These are phyloP conservation scores for Meliscaeva auricollis DNA, from an alignment of 2,888 invertebrate genomes.

Conservation along the genomic window DNA sequence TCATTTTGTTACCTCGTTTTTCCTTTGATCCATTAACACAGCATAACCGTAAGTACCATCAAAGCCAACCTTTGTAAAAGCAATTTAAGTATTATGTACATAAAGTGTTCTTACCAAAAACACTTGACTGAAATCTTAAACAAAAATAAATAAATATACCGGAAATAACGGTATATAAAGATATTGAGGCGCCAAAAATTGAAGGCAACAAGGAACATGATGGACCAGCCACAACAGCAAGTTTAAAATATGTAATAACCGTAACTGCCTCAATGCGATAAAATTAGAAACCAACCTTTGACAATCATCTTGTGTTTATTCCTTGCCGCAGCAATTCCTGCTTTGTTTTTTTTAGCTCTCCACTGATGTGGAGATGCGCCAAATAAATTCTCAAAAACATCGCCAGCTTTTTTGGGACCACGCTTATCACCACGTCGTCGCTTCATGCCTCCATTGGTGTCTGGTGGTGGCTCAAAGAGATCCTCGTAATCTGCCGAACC, in stretches of 20 bases:
- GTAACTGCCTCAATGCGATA: slow-evolving; percentile 16
- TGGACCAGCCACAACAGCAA: slow-evolving; percentile 56
- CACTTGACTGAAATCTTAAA: background rate
- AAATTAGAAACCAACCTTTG: slow-evolving; percentile 82
- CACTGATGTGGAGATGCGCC: slow-evolving; percentile 84
- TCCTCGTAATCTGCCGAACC: slow-evolving; percentile 95
- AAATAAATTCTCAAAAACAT: slow-evolving; percentile 88
- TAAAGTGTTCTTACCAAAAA: slow-evolving; percentile 29
- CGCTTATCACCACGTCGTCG: slow-evolving; percentile 77
- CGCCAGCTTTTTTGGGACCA: slow-evolving; percentile 76
- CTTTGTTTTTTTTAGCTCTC: slow-evolving; percentile 76
- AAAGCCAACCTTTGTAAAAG: slow-evolving; percentile 21
- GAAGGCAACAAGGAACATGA: slow-evolving; percentile 60
- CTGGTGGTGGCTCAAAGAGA: slow-evolving; percentile 91
- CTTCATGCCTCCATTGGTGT: slow-evolving; percentile 77
- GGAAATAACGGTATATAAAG: background rate
- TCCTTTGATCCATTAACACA: background rate
- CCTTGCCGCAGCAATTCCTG: slow-evolving; percentile 69
- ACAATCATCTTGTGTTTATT: slow-evolving; percentile 79
- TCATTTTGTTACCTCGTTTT: slow-evolving; percentile 5
- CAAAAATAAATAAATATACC: background rate
- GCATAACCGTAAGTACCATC: background rate
- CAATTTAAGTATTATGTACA: background rate
- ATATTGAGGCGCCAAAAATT: slow-evolving; percentile 30
- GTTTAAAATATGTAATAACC: slow-evolving; percentile 34